Conservation (phyloP, 1,140 invertebrate species). For the Galleria mellonella region DNA sequence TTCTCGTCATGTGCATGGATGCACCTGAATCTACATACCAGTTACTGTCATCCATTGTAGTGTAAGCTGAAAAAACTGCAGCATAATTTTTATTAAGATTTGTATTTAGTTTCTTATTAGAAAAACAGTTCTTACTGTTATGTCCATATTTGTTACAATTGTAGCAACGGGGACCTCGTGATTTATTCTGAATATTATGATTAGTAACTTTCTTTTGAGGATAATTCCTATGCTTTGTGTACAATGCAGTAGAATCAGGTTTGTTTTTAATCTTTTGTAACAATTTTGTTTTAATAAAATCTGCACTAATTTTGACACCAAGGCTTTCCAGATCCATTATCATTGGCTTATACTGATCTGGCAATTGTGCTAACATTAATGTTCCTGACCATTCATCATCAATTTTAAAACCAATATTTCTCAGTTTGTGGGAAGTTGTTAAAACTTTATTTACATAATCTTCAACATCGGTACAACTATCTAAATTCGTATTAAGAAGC, state of each 20-base stretch:
- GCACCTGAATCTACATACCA: slow-evolving; percentile 35
- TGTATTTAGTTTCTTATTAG: slow-evolving; percentile 13
- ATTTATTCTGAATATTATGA: not conserved
- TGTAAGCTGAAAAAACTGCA: slow-evolving; percentile 25
- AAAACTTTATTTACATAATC: not conserved
- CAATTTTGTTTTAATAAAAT: not conserved
- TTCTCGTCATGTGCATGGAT: slow-evolving; percentile 27
- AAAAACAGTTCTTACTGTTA: slow-evolving; percentile 15
- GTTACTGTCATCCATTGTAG: slow-evolving; percentile 4
- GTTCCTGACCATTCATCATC: not conserved
- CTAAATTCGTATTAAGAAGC: not conserved
- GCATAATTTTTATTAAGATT: slow-evolving; percentile 16
- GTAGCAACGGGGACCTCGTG: slow-evolving; percentile 1
- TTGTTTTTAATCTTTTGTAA: not conserved
- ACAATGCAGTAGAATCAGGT: not conserved
- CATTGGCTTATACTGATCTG: not conserved
- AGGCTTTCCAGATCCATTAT: not conserved
- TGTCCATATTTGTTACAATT: slow-evolving; percentile 21
- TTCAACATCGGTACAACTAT: not conserved
- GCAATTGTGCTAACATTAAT: not conserved
- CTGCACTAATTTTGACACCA: not conserved
- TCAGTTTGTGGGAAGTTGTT: not conserved
- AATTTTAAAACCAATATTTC: not conserved
- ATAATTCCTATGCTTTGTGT: not conserved
- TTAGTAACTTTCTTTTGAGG: not conserved